These are phyloP conservation scores for Heliornis fulica DNA, from an alignment of 2,113 vertebrate genomes.

Conservation along the genomic window DNA sequence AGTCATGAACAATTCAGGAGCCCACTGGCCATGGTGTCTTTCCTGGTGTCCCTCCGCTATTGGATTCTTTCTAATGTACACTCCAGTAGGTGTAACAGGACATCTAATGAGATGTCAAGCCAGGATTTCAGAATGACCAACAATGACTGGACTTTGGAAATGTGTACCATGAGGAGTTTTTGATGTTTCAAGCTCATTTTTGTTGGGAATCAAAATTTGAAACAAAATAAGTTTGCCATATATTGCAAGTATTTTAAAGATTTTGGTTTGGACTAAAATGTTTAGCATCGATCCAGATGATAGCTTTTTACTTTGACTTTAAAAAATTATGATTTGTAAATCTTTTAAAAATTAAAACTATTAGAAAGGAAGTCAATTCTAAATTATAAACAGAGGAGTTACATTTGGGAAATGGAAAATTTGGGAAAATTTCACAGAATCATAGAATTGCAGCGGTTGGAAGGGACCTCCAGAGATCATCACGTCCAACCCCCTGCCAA, in stretches of 20 bases:
- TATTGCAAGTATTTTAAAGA: not conserved
- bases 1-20: not conserved
- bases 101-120: not conserved
- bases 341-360: not conserved
- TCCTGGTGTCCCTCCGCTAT: too few species aligned
- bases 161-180: not conserved
- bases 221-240: not conserved
- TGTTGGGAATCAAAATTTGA: not conserved
- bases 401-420: not conserved
- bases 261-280: not conserved
- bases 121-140: not conserved
- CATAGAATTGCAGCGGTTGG: too few species aligned
- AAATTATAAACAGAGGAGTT: not conserved
- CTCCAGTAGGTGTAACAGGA: not conserved
- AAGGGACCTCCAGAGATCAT: too few species aligned
- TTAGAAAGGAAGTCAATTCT: not conserved
- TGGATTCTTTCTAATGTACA: not conserved
- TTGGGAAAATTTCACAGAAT: not conserved
- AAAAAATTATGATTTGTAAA: not conserved
- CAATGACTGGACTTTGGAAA: not conserved
- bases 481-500: too few species aligned
- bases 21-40: accelerated
- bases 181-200: not conserved
- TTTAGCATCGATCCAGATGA: not conserved
- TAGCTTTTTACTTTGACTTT: not conserved